These are phyloP conservation scores for Erebia palarica DNA, from an alignment of 2,888 invertebrate genomes.

Conservation along the genomic window DNA sequence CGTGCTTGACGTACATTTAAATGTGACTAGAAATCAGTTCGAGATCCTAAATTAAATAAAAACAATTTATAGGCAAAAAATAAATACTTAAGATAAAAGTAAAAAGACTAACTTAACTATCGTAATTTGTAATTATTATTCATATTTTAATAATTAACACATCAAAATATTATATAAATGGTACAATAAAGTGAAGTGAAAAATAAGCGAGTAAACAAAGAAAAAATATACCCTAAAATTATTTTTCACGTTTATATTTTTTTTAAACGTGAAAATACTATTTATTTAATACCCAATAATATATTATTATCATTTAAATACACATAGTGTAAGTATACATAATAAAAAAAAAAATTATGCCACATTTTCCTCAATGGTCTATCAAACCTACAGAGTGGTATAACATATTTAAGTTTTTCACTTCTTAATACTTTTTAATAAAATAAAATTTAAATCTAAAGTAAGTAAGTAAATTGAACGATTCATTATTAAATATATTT, in stretches of 20 bases:
- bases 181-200: neutral
- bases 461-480: neutral
- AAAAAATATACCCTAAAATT: neutral
- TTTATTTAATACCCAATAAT: no score
- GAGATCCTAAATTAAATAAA: constrained; percentile 25
- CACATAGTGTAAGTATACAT: no score
- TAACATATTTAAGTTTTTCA: no score
- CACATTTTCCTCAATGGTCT: no score
- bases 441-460: neutral
- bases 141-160: neutral
- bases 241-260: no score
- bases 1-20: constrained; percentile 6
- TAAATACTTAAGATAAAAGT: neutral
- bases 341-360: no score
- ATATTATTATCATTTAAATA: no score
- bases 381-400: no score
- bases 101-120: neutral
- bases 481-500: neutral
- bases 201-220: neutral
- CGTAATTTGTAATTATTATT: neutral
- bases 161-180: neutral
- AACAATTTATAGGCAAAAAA: neutral
- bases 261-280: no score
- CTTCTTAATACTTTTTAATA: no score
- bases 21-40: constrained; percentile 31